Base-by-base conservation (phyloP, 1,140 invertebrate species). In the Euura lappo region DNA sequence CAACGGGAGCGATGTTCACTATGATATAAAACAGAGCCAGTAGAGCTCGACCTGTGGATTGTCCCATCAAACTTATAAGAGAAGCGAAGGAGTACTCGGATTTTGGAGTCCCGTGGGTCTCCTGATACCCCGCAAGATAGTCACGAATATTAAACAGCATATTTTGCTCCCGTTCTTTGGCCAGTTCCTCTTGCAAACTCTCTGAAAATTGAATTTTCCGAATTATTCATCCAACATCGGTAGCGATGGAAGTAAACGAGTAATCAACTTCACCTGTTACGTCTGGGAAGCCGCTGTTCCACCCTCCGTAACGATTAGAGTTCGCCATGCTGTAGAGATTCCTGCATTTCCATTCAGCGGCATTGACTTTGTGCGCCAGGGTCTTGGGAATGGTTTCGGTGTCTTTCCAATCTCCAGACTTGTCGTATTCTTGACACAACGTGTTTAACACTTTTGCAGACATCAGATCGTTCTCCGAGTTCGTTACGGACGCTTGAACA, bases 71-170 rank as follows among this genome's bases (percentile, higher is more conserved):
- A 68, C 74, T 78, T 6, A 87, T 79, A 11, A 87, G 77, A 43
- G 81, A 72, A 2, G 75, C 71, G 69, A 82, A 87, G 10, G 81
- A 77, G 73, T 85, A 85, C 70, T 86, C 82, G 0, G 75, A 78
- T 44, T 75, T 71, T 10, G 84, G 78, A 44, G 72, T 80, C n/a
- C 81, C 85, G 11, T 71, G 78, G 4, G 73, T 72, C 72, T 83
- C 82, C 74, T 86, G 86, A 80, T 84, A 84, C 69, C 81, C 79
- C 0, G 80, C 79, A 51, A 87, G 73, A 71, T 80, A 80, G 51
- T 80, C 81, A 7, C 81, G 79, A 42, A 83, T 45, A 47, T 71
- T 79, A 3, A 74, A 65, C 7, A 84, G 44, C 44, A 79, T 67
- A 69, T 46, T 78, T 42, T 68, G 3, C 45, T 74, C 2, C 13